phyloP scores from a whole-genome alignment of 2,888 invertebrate genomes.

The Cephus runcator region DNA sequence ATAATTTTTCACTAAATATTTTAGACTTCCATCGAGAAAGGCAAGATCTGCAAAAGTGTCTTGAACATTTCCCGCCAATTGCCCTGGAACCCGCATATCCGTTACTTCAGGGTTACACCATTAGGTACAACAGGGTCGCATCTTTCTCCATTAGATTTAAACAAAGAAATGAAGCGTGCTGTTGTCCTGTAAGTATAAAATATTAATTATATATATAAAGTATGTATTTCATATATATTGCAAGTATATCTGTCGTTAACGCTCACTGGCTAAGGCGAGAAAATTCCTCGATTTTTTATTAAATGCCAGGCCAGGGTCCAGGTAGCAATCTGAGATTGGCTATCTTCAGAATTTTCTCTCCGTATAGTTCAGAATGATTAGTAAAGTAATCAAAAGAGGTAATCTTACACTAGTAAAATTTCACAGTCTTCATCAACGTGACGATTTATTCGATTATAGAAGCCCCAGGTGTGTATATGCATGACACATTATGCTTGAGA shows the following conservation, averaged over 20 bases:
- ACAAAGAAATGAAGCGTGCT: neutral
- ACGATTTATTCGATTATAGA: neutral
- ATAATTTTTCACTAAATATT: neutral
- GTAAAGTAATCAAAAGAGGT: neutral
- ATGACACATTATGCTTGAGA: neutral
- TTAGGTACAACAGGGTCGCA: neutral
- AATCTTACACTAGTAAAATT: neutral
- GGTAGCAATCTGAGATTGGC: neutral
- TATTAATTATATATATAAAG: neutral
- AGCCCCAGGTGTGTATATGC: neutral
- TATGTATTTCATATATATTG: neutral
- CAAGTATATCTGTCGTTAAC: neutral
- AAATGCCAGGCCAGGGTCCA: neutral
- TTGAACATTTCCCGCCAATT: neutral
- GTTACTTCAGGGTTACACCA: neutral
- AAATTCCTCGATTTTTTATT: neutral
- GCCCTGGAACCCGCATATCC: neutral
- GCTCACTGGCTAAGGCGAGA: neutral
- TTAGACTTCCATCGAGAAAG: neutral
- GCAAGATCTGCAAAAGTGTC: neutral
- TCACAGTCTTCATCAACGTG: neutral
- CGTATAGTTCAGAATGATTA: neutral
- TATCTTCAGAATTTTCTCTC: neutral
- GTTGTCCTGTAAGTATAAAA: neutral
- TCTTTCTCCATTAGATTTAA: neutral